Evolutionary conservation across 1,140 invertebrate genomes (phyloP), one percentile per base, ranked within the genome.

Genomic region (Macrobrachium rosenbergii): DNA sequence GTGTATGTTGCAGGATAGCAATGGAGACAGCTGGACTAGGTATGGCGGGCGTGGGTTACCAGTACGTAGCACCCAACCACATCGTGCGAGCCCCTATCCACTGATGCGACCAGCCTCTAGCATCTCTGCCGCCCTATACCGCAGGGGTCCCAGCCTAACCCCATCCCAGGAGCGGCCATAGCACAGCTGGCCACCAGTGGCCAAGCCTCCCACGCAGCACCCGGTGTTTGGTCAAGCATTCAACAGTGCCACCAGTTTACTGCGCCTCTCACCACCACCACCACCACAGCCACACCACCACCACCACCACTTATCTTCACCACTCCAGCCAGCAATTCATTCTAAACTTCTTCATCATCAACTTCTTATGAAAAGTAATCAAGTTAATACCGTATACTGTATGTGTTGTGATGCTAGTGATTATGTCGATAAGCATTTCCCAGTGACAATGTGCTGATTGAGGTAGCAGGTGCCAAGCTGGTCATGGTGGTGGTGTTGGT

Each of bases 31-130:
- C 96, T 89, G 96, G 96, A 90, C 94, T 97, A 93, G 95, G 96
- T 90, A 95, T 97, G 93, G 95, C 96, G 90, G 95, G 96, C 91
- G 95, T 97, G 93, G 95, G 96, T 86, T 97, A 96, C 93, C 96
- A 97, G 92, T 97, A 97, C 93, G 96, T 97, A 92, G 95, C 96
- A 90, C 96, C 96, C 81, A 97, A 96, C 93, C 96, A 97, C 93
- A 97, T 97, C 92, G 96, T 97, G 90, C 97, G 97, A 93, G 96
- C 96, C 88, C 96, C 96, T 90, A 96, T 97, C 91, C 96, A 97
- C 93, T 97, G 96, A 95, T 90, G 88, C 83, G 88, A 87, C 75
- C 83, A 82, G 78, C 88, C 83, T 60, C 83, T 89, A 87, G 83
- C 78, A 72, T 79, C 80, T 63, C 83, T 67, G 58, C 63, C 72